phyloP scores from a whole-genome alignment of 2,113 vertebrate genomes.

The Hylia prasina region DNA sequence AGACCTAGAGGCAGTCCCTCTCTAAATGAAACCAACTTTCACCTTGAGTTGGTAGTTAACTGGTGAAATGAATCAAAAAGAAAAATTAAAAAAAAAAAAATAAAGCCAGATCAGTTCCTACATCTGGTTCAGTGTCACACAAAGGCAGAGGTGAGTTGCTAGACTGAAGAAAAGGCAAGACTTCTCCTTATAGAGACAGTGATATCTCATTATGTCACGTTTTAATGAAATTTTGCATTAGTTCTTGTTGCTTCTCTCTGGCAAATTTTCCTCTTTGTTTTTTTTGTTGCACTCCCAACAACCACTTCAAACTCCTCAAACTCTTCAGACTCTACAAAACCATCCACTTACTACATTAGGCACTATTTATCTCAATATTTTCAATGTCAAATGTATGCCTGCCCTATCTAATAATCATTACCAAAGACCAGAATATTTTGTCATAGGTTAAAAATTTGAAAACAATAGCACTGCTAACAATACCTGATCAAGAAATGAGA shows the following conservation, averaged over 20 bases:
- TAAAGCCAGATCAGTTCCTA: neutral
- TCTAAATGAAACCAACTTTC: neutral
- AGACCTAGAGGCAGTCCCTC: neutral
- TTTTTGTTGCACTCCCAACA: neutral
- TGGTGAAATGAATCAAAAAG: neutral
- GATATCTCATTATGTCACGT: neutral
- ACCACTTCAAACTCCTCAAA: neutral
- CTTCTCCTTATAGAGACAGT: neutral
- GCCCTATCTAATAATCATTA: neutral
- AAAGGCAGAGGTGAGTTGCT: neutral
- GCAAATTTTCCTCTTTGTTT: neutral
- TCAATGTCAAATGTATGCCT: neutral
- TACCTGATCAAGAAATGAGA: neutral
- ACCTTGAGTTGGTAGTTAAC: neutral
- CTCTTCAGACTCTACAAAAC: neutral
- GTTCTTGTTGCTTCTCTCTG: neutral
- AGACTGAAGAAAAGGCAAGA: neutral
- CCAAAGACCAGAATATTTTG: neutral
- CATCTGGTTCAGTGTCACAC: neutral
- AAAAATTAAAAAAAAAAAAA: neutral
- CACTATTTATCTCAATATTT: neutral
- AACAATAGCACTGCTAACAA: neutral
- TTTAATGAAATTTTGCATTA: neutral
- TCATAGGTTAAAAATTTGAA: neutral
- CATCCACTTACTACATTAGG: neutral